Percentiles rank a stretch among this genome's conserved stretches.
phyloP scores from a whole-genome alignment of 2,888 invertebrate genomes.

The Drosophila sordidula region DNA sequence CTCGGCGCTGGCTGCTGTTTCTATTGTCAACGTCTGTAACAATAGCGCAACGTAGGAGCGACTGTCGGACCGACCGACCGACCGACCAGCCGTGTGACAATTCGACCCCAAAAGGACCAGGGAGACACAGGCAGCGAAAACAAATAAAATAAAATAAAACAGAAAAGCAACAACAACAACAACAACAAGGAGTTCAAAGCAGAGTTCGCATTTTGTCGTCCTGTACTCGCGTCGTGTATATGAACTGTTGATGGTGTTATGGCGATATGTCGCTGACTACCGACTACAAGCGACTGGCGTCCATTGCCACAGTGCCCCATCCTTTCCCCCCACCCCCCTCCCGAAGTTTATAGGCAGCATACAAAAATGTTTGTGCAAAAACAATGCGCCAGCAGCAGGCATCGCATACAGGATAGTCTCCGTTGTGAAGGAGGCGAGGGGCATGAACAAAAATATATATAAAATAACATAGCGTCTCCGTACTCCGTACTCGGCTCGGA shows the following conservation, averaged over 20 bases:
- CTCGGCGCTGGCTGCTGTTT: conserved; percentile 38
- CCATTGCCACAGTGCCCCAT: conserved; percentile 32
- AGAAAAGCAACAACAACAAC: conserved; percentile 29
- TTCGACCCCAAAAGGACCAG: conserved; percentile 76
- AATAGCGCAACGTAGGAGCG: conserved; percentile 59
- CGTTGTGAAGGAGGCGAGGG: conserved; percentile 3
- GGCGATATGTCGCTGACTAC: conserved; percentile 78
- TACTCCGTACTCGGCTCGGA: conserved; percentile 40
- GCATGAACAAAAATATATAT: conserved; percentile 9
- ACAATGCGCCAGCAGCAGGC: conserved; percentile 55
- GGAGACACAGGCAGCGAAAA: conserved; percentile 15
- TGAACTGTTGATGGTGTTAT: conserved; percentile 80
- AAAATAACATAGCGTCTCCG: conserved; percentile 35
- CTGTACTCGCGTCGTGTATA: conserved; percentile 40
- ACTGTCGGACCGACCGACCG: conserved; percentile 15
- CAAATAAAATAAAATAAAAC: conserved; percentile 22
- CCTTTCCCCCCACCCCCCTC: conserved; percentile 28
- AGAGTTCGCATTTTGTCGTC: conserved; percentile 46
- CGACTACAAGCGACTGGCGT: conserved; percentile 33
- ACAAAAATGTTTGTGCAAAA: conserved; percentile 75
- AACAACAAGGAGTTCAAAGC: conserved; percentile 36
- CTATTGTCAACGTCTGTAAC: conserved; percentile 79
- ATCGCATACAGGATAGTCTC: conserved; percentile 43
- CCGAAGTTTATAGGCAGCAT: conserved; percentile 59
- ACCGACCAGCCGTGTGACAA: conserved; percentile 67